Base-by-base conservation (phyloP, 2,797 vertebrate species). In the Crax fasciolata region DNA sequence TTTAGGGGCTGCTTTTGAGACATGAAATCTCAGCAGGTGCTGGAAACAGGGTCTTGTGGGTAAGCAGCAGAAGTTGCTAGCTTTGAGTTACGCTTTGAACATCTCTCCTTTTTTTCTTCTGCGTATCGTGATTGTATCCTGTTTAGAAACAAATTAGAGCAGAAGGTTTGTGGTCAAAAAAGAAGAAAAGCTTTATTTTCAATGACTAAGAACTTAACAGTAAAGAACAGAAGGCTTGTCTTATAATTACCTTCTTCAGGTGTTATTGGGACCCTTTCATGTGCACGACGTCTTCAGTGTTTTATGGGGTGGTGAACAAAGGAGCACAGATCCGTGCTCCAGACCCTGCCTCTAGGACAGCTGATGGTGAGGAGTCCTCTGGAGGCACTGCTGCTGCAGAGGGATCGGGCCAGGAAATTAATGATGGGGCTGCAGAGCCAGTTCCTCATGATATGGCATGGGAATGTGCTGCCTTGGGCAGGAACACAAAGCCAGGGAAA, bases 391-490 rank as follows among this genome's bases (percentile, higher is more conserved):
- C 70, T 85, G 67, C 49, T 93, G 30, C 71, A 77, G 87, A n/a
- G 71, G 44, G 71, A 87, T 79, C 81, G 9, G 58, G 73, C 83
- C 71, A 44, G 67, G 77, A 79, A 91, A 94, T 91, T 88, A 91
- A 84, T 71, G 67, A 86, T 49, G 74, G 77, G 48, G 52, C 86
- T 90, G 67, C 70, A 79, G 59, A 91, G 77, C 85, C 71, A 87
- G 63, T 90, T 96, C n/a, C 35, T 90, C 67, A 14, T 76, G 80
- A 82, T 82, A 90, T 1, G 30, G 67, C 85, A 79, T 74, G 88
- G 93, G 95, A 96, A 95, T 84, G 39, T 61, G 59, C 62, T 94
- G 95, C 96, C 94, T 95, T 79, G 55, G 80, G 96, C 90, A 84
- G 55, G 86, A 96, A 90, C 90, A 87, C 35, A 57, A 93, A 91